Evolutionary conservation across 2,113 vertebrate genomes (phyloP).

Genomic region (Nothoprocta perdicaria): DNA sequence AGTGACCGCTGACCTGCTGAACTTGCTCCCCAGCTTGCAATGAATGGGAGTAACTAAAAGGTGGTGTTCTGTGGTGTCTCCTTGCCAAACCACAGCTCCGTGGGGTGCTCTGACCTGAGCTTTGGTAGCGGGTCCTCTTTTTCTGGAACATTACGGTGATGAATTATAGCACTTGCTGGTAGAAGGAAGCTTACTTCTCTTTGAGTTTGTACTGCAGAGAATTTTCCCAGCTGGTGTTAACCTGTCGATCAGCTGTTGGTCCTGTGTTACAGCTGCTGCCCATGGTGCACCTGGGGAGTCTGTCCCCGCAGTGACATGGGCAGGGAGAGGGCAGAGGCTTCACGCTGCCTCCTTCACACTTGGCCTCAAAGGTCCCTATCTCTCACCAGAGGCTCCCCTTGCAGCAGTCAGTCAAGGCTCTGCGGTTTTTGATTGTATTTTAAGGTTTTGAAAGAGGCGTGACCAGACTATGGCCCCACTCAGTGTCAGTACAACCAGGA

Average conservation of each 20-base stretch:
- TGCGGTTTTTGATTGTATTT: neutral
- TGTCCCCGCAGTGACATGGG: neutral
- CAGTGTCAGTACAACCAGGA: neutral
- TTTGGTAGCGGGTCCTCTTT: neutral
- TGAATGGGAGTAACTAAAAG: neutral
- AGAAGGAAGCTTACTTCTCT: neutral
- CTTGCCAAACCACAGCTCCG: neutral
- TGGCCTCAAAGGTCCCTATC: neutral
- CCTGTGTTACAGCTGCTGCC: neutral
- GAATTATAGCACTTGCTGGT: neutral
- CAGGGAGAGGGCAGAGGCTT: neutral
- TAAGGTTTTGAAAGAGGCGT: neutral
- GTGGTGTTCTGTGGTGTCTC: neutral
- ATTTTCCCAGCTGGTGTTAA: neutral
- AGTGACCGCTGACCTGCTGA: neutral
- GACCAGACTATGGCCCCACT: neutral
- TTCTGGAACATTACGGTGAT: neutral
- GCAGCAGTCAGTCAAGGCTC: neutral
- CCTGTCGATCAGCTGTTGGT: neutral
- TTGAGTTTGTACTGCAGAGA: neutral
- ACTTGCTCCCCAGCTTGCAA: neutral
- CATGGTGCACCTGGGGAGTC: neutral
- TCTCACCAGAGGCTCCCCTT: neutral
- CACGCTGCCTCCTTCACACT: neutral
- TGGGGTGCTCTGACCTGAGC: fast-evolving